Evolutionary conservation across 2,888 invertebrate species (phyloP), one percentile per base, ranked within the genome.

Genomic region (Zygaena filipendulae): DNA sequence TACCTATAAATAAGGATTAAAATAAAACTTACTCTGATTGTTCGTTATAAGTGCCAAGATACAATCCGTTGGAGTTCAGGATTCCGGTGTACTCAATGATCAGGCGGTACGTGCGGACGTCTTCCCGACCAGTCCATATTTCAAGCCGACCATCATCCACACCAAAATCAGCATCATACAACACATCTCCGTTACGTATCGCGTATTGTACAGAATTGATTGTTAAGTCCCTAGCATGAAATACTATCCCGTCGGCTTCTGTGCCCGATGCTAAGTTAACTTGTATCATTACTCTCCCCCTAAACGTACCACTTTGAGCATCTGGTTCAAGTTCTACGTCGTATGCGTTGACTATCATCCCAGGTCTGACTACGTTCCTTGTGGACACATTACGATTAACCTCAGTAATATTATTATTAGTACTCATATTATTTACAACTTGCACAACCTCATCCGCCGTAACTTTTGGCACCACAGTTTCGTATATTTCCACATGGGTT

Each of bases 301-400:
- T 33, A 33, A 70, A 71, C 1, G 42, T 46, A 1, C 45, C 47
- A 21, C 19, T 39, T 3, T 34, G 30, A 2, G 43, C 22, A 31
- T 64, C 30, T 2, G 58, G 47, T 4, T 46, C 38, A 3, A 71
- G 30, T 36, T 49, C 46, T 4, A 71, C 32, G 0, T 11, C n/a
- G 21, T 68, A 66, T 11, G 37, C 45, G 2, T 28, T 39, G 1
- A 59, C 44, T 1, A 14, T 7, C 51, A 68, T 57, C 3, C 62
- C 70, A 4, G 64, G 61, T 33, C 67, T 49, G 13, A 66, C 32
- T 24, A 47, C 38, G 22, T 52, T 56, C 22, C 47, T 42, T 3
- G 32, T n/a, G 3, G 23, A 27, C 2, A 23, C 20, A 4, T 27
- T 29, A 21, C 29, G 22, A 19, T 28, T 30, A n/a, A n/a, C n/a